Base-by-base conservation (phyloP, 2,113 vertebrate genomes). In the Geothlypis trichas region DNA sequence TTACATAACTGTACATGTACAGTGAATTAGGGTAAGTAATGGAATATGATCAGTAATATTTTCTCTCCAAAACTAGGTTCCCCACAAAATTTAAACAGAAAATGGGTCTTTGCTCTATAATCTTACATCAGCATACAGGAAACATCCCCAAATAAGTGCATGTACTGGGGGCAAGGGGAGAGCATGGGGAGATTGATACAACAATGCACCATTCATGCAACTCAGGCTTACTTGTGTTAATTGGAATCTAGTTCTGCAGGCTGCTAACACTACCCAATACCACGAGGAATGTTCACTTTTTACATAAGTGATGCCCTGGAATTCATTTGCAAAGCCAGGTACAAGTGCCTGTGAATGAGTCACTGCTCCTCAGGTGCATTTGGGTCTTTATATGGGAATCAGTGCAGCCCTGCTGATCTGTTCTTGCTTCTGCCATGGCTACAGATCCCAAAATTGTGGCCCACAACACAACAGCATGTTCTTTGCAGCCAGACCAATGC, bases 231-330 rank as follows among this genome's bases (percentile, higher is more conserved):
- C 52, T 93, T 11, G 59, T 67, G 75, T 22, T 71, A 74, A 89
- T 4, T 63, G 94, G 94, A 97, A 95, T 95, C 92, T 6, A 23
- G 90, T 84, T 71, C 86, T 93, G 89, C 92, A 92, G 86, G 86
- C 93, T 90, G 73, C 75, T 74, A 66, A 67, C 65, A 14, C 55
- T 41, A 65, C 79, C 7, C 1, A 91, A 54, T 61, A 69, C 88
- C 72, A 44, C 0, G 15, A 93, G 28, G 76, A 88, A 90, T 74
- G 86, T 55, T 74, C 59, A 41, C 76, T 88, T 93, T 82, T 90
- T 61, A 90, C 1, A 1, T 67, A 93, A 92, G 62, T 46, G 72
- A 59, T 87, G 72, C 33, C 63, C 76, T 94, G 86, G 90, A 93
- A 95, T 88, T 93, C 26, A 33, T 77, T 83, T 90, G n/a, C 71